These are phyloP conservation scores for Lydus trimaculatus DNA, from an alignment of 2,888 invertebrate species.

Conservation along the genomic window DNA sequence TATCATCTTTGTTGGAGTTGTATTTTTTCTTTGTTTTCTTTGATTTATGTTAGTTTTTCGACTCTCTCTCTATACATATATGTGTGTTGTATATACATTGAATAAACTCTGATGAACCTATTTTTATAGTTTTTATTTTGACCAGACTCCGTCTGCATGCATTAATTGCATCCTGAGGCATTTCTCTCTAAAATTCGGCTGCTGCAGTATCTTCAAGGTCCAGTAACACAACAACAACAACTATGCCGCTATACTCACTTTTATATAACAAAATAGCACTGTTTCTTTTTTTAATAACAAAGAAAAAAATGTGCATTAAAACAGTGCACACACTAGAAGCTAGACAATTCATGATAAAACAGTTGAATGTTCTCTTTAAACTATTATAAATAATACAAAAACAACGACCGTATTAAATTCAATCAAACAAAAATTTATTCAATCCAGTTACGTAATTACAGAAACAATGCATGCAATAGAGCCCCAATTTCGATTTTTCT, in stretches of 20 bases:
- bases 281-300: too few species aligned
- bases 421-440: background rate
- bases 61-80: background rate
- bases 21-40: conserved; percentile 42
- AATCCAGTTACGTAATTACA: background rate
- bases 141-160: conserved; percentile 55
- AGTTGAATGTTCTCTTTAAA: conserved; percentile 6
- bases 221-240: background rate
- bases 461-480: background rate
- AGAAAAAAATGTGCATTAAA: background rate
- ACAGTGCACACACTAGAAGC: background rate
- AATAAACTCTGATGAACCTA: conserved; percentile 51
- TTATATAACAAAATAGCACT: background rate
- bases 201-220: conserved; percentile 43
- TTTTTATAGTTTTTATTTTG: conserved; percentile 49
- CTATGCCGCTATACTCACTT: background rate
- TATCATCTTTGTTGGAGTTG: background rate
- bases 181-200: conserved; percentile 48
- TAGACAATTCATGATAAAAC: background rate
- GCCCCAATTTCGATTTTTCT: background rate
- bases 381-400: conserved; percentile 3
- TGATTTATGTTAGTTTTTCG: conserved; percentile 20
- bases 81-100: conserved; percentile 12
- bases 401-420: background rate
- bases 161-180: conserved; percentile 60